Evolutionary conservation across 2,113 vertebrate species (phyloP).

Genomic region (Pseudorhombus dupliciocellatus): DNA sequence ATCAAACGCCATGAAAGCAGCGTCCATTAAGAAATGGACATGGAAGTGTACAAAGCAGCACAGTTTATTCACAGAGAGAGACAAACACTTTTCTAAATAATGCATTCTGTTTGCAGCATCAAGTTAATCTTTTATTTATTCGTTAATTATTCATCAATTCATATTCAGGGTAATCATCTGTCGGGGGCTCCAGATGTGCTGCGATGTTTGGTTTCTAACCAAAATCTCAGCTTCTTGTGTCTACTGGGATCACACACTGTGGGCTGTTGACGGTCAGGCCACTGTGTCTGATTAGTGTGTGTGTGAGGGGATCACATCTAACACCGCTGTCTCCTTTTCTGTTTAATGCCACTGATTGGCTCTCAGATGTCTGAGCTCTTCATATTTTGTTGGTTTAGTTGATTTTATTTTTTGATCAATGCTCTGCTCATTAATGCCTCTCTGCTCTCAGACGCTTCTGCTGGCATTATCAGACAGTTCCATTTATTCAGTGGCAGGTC

Average conservation of each 20-base stretch:
- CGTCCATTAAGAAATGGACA: not conserved
- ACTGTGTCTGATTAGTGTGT: not conserved
- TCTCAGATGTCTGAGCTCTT: not conserved
- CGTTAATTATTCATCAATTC: too few species aligned
- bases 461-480: slow-evolving; percentile 19
- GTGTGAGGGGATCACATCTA: not conserved
- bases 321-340: not conserved
- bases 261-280: slow-evolving; percentile 8
- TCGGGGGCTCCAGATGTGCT: not conserved
- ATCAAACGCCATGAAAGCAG: not conserved
- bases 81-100: not conserved
- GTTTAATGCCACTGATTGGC: not conserved
- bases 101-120: not conserved
- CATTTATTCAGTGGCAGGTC: slow-evolving; percentile 39
- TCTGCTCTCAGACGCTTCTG: slow-evolving; percentile 5
- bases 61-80: not conserved
- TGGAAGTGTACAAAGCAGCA: not conserved
- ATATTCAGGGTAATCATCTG: not conserved
- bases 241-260: not conserved
- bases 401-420: slow-evolving; percentile 9
- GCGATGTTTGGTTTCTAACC: not conserved
- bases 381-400: slow-evolving; percentile 2
- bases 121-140: not conserved
- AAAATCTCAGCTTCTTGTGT: not conserved
- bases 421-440: slow-evolving; percentile 8